Conservation (phyloP, 2,113 vertebrate species). For the Cochlearius cochlearius region DNA sequence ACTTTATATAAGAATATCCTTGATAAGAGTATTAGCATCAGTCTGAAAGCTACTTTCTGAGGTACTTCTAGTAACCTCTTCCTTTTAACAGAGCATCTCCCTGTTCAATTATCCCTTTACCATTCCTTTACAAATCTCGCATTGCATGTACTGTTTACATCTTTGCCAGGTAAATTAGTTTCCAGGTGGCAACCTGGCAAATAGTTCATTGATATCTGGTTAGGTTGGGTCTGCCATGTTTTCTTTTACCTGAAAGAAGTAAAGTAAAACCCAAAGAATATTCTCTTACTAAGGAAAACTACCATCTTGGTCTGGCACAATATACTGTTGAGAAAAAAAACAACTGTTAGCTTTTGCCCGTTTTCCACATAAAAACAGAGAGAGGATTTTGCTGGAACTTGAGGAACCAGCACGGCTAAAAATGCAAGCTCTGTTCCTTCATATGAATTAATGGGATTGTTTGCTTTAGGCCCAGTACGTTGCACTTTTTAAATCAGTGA, state of each 20-base stretch:
- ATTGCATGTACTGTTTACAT: background rate
- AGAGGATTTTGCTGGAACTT: conserved; percentile 12
- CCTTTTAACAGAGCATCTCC: background rate
- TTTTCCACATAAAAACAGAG: background rate
- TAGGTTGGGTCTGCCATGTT: background rate
- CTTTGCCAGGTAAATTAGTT: background rate
- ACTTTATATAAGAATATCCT: background rate
- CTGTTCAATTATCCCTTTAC: background rate
- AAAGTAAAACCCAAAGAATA: background rate
- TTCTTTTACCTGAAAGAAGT: background rate
- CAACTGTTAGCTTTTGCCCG: background rate
- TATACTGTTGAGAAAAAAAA: background rate
- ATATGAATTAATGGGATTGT: conserved; percentile 49
- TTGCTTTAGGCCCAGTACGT: background rate
- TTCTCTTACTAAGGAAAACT: background rate
- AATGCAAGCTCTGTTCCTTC: conserved; percentile 35
- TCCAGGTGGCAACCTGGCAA: background rate
- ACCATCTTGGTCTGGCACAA: background rate
- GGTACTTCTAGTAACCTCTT: background rate
- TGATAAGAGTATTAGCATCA: background rate
- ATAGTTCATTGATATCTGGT: background rate
- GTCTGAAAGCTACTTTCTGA: background rate
- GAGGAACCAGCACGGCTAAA: background rate
- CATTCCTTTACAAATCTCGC: background rate
- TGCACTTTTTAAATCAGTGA: conserved; percentile 3